Evolutionary conservation across 2,797 vertebrate species (phyloP).

Genomic region (Hirundo rustica): DNA sequence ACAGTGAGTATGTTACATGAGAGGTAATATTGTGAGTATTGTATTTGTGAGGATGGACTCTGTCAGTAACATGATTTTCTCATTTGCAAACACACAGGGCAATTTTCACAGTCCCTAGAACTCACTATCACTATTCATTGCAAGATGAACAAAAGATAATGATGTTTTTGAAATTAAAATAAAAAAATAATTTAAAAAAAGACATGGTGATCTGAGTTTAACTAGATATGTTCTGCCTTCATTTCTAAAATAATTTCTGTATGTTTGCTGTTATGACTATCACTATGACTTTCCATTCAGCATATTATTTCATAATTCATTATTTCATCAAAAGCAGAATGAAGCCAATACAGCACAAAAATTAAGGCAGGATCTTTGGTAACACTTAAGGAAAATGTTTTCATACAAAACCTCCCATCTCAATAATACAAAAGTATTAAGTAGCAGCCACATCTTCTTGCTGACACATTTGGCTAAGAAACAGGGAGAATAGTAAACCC

Average conservation of each 20-base stretch:
- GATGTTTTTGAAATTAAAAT: background rate
- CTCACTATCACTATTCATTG: fast-evolving
- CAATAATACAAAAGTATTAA: background rate
- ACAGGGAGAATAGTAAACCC: background rate
- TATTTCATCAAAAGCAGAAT: background rate
- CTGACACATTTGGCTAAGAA: background rate
- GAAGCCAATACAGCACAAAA: background rate
- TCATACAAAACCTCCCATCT: background rate
- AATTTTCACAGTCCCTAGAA: background rate
- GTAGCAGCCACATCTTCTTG: background rate
- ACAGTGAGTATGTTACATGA: background rate
- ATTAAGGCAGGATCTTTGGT: background rate
- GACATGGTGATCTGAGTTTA: background rate
- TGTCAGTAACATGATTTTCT: background rate
- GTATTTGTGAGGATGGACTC: background rate
- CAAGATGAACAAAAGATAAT: background rate
- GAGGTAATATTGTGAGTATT: background rate
- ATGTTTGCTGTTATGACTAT: background rate
- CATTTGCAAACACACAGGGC: background rate
- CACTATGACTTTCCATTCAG: background rate
- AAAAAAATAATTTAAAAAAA: background rate
- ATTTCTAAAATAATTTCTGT: background rate
- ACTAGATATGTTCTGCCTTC: background rate
- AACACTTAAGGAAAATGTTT: background rate
- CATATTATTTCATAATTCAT: background rate